phyloP scores from a whole-genome alignment of 1,140 invertebrate species.

The Euglossa dilemma region DNA sequence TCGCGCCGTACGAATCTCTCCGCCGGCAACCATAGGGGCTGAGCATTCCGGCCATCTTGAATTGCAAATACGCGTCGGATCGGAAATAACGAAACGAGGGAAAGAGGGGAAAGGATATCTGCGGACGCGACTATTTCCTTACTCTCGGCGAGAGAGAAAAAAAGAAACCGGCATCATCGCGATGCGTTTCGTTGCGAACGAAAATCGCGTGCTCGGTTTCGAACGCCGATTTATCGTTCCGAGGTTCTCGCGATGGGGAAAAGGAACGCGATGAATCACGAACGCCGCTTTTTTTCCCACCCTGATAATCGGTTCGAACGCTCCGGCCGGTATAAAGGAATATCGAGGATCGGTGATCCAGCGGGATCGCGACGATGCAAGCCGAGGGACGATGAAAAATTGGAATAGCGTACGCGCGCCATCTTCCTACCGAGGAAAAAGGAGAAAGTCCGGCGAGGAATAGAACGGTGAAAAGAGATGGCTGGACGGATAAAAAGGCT shows the following conservation, averaged over 20 bases:
- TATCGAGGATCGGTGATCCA: too few species aligned
- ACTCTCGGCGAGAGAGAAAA: neutral
- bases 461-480: slow-evolving; percentile 15
- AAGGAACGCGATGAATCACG: too few species aligned
- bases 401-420: neutral
- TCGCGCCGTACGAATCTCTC: slow-evolving; percentile 59
- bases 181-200: neutral
- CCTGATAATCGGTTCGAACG: too few species aligned
- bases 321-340: too few species aligned
- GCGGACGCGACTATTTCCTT: neutral
- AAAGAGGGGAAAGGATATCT: neutral
- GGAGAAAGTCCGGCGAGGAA: neutral
- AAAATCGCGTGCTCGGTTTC: neutral
- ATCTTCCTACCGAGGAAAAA: too few species aligned
- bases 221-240: too few species aligned
- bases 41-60: slow-evolving; percentile 71
- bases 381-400: too few species aligned
- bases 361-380: too few species aligned
- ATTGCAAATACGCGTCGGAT: slow-evolving; percentile 66
- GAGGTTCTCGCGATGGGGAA: too few species aligned
- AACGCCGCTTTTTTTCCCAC: too few species aligned
- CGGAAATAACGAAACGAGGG: slow-evolving; percentile 41
- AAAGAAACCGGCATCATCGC: neutral
- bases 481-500: slow-evolving; percentile 8
- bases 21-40: slow-evolving; percentile 52